phyloP scores from a whole-genome alignment of 2,888 invertebrate genomes.

The Panorpa germanica region DNA sequence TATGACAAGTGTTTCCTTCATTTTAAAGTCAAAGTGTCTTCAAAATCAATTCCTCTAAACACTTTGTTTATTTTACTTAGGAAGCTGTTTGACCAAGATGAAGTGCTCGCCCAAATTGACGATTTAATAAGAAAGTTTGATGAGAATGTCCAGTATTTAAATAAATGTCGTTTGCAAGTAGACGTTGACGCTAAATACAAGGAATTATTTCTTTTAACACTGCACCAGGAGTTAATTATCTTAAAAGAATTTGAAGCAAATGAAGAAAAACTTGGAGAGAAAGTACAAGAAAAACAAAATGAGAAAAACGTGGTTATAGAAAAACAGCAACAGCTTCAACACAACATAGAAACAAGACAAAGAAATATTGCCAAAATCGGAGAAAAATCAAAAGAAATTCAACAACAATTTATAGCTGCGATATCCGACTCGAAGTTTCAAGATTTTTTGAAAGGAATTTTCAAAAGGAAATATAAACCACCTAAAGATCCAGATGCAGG shows the following conservation, averaged over 20 bases:
- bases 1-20: too few species aligned
- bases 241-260: slow-evolving; percentile 51
- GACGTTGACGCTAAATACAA: slow-evolving; percentile 37
- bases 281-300: slow-evolving; percentile 32
- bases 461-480: slow-evolving; percentile 62
- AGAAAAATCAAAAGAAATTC: slow-evolving; percentile 27
- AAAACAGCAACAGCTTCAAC: slow-evolving; percentile 27
- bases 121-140: slow-evolving; percentile 45
- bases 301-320: slow-evolving; percentile 33
- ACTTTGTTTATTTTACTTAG: too few species aligned
- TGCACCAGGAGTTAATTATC: slow-evolving; percentile 57
- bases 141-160: slow-evolving; percentile 31
- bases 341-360: slow-evolving; percentile 29
- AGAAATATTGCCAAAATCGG: slow-evolving; percentile 24
- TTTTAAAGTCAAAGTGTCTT: too few species aligned
- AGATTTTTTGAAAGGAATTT: slow-evolving; percentile 61
- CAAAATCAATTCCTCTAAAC: too few species aligned
- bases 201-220: slow-evolving; percentile 39
- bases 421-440: slow-evolving; percentile 55
- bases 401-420: slow-evolving; percentile 33
- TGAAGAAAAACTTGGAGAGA: slow-evolving; percentile 40
- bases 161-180: slow-evolving; percentile 34
- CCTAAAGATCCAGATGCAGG: slow-evolving; percentile 35
- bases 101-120: slow-evolving; percentile 36
- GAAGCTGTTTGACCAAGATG: slow-evolving; percentile 44